Evolutionary conservation across 1,140 invertebrate species (phyloP).

Genomic region (Hermetia illucens): DNA sequence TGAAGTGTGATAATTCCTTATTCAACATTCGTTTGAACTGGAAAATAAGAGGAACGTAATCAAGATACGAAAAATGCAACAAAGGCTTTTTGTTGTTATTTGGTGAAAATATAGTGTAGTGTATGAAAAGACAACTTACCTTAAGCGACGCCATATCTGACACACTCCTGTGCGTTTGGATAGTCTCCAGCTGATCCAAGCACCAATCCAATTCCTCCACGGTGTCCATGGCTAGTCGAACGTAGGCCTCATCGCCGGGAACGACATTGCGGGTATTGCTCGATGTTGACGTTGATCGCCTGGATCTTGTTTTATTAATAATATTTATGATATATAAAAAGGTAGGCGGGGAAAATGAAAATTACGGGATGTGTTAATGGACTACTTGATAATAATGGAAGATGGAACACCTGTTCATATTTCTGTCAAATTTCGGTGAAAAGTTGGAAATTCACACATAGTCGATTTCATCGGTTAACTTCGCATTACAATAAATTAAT

Average conservation of each 20-base stretch:
- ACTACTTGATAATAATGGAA: too few species aligned
- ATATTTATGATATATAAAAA: constrained; percentile 16
- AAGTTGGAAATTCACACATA: too few species aligned
- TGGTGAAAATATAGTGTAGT: too few species aligned
- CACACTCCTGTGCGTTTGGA: constrained; percentile 97
- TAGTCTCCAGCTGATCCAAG: constrained; percentile 96
- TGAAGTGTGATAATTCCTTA: constrained; percentile 97
- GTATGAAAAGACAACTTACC: constrained; percentile 46
- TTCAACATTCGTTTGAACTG: constrained; percentile 99
- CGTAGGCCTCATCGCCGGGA: constrained; percentile 73
- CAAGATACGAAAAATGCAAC: background rate
- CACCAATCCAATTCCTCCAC: constrained; percentile 99
- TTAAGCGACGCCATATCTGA: constrained; percentile 99
- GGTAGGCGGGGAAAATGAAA: constrained; percentile 3
- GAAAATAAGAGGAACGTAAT: constrained; percentile 29
- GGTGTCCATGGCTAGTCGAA: constrained; percentile 86
- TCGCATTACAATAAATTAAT: too few species aligned
- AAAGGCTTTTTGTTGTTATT: too few species aligned
- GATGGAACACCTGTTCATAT: too few species aligned
- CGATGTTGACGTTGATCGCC: constrained; percentile 25
- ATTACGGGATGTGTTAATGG: too few species aligned
- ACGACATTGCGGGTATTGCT: constrained; percentile 20
- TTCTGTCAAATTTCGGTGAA: too few species aligned
- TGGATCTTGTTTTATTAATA: constrained; percentile 31
- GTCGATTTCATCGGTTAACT: too few species aligned